Base-by-base conservation (phyloP, 2,888 invertebrate genomes). In the Hirtodrosophila trivittata region DNA sequence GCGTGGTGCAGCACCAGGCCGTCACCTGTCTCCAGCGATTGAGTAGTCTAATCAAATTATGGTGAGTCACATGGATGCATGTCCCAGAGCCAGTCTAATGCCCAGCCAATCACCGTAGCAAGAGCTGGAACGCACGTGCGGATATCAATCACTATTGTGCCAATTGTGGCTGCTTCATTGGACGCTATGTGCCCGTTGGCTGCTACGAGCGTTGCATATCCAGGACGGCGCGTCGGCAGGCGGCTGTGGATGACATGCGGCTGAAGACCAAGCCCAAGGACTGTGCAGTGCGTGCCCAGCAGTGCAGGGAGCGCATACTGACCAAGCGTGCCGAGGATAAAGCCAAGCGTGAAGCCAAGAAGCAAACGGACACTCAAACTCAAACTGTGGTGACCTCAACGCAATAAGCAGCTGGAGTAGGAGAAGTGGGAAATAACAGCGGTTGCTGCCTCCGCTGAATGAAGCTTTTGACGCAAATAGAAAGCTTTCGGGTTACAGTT, bases 141-240 rank as follows among this genome's bases (percentile, higher is more conserved):
- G 90, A 90, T 12, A 86, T 85, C 39, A 90, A 90, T 67, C 90
- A 90, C 33, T 90, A 90, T 39, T 90, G 90, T 37, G 60, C 70
- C 0, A 77, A 87, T 26, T 90, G 90, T 38, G 90, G 90, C 18
- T 90, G 90, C 49, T 90, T 67, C 21, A 87, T 90, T 60, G 90
- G 90, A 1, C 82, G 90, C 1, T 76, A 73, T 59, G 75, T 88
- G 16, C 55, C 77, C 9, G 25, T 88, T 0, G 49, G 58, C 30
- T 86, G 78, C 47, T 75, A 73, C 5, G 83, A 89, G 18, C 76
- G 87, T 1, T 89, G 84, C 18, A 45, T 87, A 5, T 87, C 89
- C 3, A 59, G 63, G 12, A 62, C 77, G 5, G 88, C 89, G 0
- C 82, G 78, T 1, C 70, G 73, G 6, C 77, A 80, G 74, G 89